Percentiles rank a stretch among this genome's conserved stretches.
These are phyloP conservation scores for Argyra leucocephala DNA, from an alignment of 2,888 invertebrate genomes.

Conservation along the genomic window DNA sequence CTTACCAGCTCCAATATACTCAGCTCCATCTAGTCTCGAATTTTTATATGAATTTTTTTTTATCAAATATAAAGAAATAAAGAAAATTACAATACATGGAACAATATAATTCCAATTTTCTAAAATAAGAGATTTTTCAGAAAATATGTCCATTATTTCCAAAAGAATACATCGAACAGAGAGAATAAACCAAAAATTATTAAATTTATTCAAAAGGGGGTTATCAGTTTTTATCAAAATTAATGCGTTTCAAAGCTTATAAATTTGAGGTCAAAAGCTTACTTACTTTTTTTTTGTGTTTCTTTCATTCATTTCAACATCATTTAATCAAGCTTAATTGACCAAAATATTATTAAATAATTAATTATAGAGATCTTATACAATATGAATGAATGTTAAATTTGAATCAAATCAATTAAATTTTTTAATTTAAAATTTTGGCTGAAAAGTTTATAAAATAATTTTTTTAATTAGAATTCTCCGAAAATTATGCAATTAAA, in stretches of 20 bases:
- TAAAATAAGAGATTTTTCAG: constrained; percentile 7
- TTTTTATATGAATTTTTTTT: not conserved
- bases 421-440: no score
- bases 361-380: no score
- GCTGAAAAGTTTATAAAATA: no score
- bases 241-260: not conserved
- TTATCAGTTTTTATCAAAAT: no score
- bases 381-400: no score
- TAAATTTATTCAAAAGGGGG: no score
- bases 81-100: not conserved
- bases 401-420: no score
- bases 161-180: not conserved
- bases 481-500: no score
- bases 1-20: constrained; percentile 11
- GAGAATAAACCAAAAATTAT: not conserved
- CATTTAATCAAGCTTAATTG: no score
- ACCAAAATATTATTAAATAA: no score
- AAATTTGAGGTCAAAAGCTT: not conserved
- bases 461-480: no score
- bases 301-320: no score
- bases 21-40: not conserved
- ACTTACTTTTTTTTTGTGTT: not conserved
- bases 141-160: not conserved
- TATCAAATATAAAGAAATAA: not conserved
- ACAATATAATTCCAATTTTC: constrained; percentile 1